Conservation (phyloP, 2,797 vertebrate species). For the Typhlichthys subterraneus region DNA sequence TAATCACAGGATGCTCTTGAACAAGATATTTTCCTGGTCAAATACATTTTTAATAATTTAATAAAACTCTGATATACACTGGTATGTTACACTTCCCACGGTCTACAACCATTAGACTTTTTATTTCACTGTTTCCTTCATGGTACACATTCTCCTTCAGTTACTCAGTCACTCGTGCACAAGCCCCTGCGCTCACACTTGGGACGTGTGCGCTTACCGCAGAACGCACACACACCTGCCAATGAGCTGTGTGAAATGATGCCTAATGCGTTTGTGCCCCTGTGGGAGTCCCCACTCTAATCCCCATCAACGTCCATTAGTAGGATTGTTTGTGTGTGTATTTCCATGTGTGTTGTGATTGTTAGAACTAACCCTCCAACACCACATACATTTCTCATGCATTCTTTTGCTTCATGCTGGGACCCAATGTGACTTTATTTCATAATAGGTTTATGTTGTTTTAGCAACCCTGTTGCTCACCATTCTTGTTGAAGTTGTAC, state of each 20-base stretch:
- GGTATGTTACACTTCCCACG: no score
- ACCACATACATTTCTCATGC: slow-evolving; percentile 11
- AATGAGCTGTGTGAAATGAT: slow-evolving; percentile 77
- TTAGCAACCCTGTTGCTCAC: slow-evolving; percentile 8
- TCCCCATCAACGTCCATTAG: slow-evolving; percentile 78
- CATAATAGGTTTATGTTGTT: slow-evolving; percentile 2
- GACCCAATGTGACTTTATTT: slow-evolving; percentile 21
- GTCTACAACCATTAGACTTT: neutral
- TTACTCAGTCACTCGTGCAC: slow-evolving; percentile 57
- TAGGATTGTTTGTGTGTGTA: slow-evolving; percentile 66
- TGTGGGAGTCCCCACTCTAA: slow-evolving; percentile 74
- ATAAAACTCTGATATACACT: no score
- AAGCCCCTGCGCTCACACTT: slow-evolving; percentile 9
- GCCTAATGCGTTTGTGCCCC: slow-evolving; percentile 73
- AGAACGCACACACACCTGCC: slow-evolving; percentile 59
- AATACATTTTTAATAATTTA: no score
- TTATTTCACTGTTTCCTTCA: slow-evolving; percentile 46
- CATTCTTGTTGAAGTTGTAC: slow-evolving; percentile 26
- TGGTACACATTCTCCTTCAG: slow-evolving; percentile 56
- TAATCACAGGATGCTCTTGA: no score
- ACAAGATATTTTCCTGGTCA: no score
- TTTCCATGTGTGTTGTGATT: slow-evolving; percentile 16
- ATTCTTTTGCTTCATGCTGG: slow-evolving; percentile 16
- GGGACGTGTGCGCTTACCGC: neutral
- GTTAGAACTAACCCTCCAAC: neutral